These are phyloP conservation scores for Agrotis segetum DNA, from an alignment of 2,888 invertebrate species.

Conservation along the genomic window DNA sequence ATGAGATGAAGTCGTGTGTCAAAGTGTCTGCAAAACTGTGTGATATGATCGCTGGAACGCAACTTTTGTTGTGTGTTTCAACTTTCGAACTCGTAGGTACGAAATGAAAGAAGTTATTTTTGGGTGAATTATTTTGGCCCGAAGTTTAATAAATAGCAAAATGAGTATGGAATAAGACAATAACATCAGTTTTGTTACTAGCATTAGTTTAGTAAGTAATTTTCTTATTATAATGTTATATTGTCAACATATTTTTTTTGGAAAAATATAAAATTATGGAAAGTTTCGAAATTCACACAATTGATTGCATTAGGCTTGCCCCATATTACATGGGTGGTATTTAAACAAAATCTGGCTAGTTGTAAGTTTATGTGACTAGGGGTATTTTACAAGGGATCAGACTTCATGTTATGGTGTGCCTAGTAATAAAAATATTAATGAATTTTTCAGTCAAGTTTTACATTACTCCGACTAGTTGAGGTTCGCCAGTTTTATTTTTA, in stretches of 20 bases:
- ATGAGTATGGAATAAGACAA: neutral
- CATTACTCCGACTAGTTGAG: neutral
- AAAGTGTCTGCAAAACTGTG: conserved; percentile 64
- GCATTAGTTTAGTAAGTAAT: neutral
- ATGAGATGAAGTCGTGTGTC: conserved; percentile 64
- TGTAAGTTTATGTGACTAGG: neutral
- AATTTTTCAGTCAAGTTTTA: neutral
- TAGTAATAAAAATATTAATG: conserved; percentile 1
- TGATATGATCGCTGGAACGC: conserved; percentile 62
- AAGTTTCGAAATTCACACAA: no score
- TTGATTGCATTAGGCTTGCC: neutral
- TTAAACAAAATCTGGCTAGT: neutral
- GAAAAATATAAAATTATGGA: no score
- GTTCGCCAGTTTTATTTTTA: neutral
- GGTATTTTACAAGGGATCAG: neutral
- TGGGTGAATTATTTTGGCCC: conserved; percentile 46
- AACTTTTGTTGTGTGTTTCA: conserved; percentile 60
- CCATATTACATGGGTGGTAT: neutral
- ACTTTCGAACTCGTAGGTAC: conserved; percentile 50
- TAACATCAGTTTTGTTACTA: neutral
- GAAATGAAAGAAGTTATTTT: conserved; percentile 59
- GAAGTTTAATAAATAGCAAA: conserved; percentile 25
- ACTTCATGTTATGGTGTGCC: neutral
- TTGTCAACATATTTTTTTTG: no score
- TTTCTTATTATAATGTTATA: no score